These are phyloP conservation scores for Suncus etruscus DNA, from an alignment of 2,113 vertebrate genomes.

Conservation along the genomic window DNA sequence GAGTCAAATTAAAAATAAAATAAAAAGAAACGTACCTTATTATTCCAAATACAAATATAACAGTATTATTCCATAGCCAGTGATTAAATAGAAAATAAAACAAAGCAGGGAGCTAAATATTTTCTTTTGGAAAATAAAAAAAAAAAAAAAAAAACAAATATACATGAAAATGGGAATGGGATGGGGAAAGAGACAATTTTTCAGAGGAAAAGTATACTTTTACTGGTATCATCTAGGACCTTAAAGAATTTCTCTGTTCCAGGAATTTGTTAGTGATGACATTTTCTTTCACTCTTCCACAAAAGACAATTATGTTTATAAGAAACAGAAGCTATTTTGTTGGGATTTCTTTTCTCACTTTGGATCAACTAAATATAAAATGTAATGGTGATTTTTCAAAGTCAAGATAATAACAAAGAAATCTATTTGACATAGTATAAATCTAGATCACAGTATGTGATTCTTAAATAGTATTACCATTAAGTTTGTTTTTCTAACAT, in stretches of 20 bases:
- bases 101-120: conserved; percentile 57
- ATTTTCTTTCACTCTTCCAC: background rate
- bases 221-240: background rate
- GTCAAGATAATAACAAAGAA: conserved; percentile 32
- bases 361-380: conserved; percentile 26
- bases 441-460: background rate
- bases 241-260: conserved; percentile 23
- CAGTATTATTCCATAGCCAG: conserved; percentile 77
- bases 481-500: no score
- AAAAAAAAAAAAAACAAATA: conserved; percentile 53
- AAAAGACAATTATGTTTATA: conserved; percentile 27
- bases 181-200: conserved; percentile 67
- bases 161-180: conserved; percentile 73
- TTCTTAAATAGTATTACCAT: no score
- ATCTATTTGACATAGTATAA: background rate
- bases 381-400: conserved; percentile 37
- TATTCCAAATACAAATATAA: conserved; percentile 85
- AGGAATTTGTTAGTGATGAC: background rate
- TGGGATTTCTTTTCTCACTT: conserved; percentile 6
- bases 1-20: conserved; percentile 94
- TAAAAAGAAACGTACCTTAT: conserved; percentile 81
- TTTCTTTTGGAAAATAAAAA: conserved; percentile 39
- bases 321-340: conserved; percentile 3
- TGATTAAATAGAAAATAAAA: conserved; percentile 71
- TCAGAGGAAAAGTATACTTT: conserved; percentile 16